Conservation (phyloP, 2,797 vertebrate species). For the Syndactyla subalaris region DNA sequence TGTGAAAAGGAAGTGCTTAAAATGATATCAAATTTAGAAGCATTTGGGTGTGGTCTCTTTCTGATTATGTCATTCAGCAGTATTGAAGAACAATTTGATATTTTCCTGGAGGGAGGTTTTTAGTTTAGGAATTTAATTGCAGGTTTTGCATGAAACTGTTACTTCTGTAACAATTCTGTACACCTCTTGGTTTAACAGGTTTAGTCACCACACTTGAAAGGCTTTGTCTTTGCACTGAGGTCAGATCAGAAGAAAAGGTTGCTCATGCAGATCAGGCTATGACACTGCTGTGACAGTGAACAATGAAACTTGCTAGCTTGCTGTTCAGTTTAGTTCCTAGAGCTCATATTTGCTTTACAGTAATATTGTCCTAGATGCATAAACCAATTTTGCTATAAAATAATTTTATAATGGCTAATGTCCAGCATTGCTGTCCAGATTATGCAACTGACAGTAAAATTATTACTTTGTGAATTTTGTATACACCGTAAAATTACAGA, state of each 20-base stretch:
- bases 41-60: not conserved
- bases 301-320: constrained; percentile 17
- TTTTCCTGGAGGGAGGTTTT: constrained; percentile 57
- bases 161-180: constrained; percentile 48
- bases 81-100: constrained; percentile 38
- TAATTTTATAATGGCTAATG: not conserved
- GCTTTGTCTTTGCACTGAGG: constrained; percentile 60
- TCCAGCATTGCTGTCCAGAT: not conserved
- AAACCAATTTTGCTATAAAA: not conserved
- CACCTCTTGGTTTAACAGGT: constrained; percentile 57
- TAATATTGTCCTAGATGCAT: not conserved
- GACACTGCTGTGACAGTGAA: constrained; percentile 38
- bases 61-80: constrained; percentile 36
- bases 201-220: constrained; percentile 65
- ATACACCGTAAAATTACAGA: not conserved
- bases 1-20: constrained; percentile 36
- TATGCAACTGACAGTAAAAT: not conserved
- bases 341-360: not conserved
- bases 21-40: not conserved
- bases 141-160: constrained; percentile 64
- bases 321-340: not conserved
- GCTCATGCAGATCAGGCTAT: constrained; percentile 51
- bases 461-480: not conserved
- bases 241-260: constrained; percentile 61
- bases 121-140: constrained; percentile 67